Percentiles rank a stretch among this genome's conserved stretches.
Evolutionary conservation across 2,113 vertebrate species (phyloP).

Genomic region (Kobus ellipsiprymnus): DNA sequence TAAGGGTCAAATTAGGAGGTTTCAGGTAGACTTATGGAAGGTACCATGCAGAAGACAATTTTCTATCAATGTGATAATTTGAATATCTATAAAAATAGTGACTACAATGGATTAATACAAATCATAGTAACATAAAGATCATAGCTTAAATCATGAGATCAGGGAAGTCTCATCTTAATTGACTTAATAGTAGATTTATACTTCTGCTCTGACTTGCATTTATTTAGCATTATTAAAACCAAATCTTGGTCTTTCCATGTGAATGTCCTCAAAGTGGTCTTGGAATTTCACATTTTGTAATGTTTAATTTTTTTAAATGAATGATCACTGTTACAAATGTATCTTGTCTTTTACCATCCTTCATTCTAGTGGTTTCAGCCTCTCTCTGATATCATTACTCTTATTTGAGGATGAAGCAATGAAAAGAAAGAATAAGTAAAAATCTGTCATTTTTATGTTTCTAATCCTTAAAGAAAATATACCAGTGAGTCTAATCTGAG

Average conservation of each 20-base stretch:
- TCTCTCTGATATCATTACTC: not conserved
- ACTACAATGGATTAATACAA: not conserved
- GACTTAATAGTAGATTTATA: not conserved
- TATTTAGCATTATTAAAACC: not conserved
- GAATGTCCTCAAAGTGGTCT: not conserved
- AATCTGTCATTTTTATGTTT: not conserved
- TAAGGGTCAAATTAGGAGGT: not conserved
- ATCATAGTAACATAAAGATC: not conserved
- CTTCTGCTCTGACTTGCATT: not conserved
- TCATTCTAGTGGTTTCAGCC: not conserved
- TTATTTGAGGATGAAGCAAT: not conserved
- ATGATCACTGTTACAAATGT: not conserved
- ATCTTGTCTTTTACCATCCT: not conserved
- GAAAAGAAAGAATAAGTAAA: not conserved
- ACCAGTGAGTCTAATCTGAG: not conserved
- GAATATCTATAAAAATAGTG: not conserved
- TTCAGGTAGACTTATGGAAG: not conserved
- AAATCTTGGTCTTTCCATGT: not conserved
- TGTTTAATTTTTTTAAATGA: not conserved
- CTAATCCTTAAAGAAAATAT: not conserved
- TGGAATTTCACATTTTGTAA: not conserved
- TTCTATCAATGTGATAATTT: not conserved
- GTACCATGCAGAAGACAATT: not conserved
- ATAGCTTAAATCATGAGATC: not conserved
- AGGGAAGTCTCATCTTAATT: not conserved